phyloP scores from a whole-genome alignment of 1,140 invertebrate genomes.

The Notospermus geniculatus region DNA sequence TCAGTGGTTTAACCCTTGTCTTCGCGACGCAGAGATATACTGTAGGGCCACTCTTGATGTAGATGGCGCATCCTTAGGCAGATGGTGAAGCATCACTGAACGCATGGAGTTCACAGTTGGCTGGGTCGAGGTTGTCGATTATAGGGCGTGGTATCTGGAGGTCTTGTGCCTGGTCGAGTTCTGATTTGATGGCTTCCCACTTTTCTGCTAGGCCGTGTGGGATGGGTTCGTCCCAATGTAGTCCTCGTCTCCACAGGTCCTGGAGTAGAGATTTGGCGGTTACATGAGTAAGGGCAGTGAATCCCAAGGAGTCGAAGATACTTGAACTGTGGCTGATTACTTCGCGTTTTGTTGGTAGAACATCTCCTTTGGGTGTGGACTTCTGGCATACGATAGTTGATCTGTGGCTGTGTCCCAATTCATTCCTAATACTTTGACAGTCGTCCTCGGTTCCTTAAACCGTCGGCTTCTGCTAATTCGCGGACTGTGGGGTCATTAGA shows the following conservation, averaged over 20 bases:
- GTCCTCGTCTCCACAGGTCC: neutral
- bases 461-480: neutral
- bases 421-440: neutral
- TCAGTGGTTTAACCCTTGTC: neutral
- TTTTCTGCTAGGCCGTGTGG: neutral
- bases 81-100: neutral
- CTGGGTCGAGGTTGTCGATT: neutral
- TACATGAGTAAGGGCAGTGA: neutral
- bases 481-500: constrained; percentile 1
- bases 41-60: neutral
- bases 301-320: constrained; percentile 1
- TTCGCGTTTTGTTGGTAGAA: neutral
- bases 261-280: neutral
- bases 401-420: neutral
- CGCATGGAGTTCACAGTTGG: constrained; percentile 6
- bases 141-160: neutral
- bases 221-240: constrained; percentile 1
- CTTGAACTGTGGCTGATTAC: neutral
- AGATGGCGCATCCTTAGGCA: neutral
- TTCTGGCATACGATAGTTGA: neutral
- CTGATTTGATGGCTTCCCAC: neutral
- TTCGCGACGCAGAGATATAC: neutral
- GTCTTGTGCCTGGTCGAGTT: neutral
- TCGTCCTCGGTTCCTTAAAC: neutral
- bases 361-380: neutral